These are phyloP conservation scores for Panzeria rudis DNA, from an alignment of 2,888 invertebrate genomes.

Conservation along the genomic window DNA sequence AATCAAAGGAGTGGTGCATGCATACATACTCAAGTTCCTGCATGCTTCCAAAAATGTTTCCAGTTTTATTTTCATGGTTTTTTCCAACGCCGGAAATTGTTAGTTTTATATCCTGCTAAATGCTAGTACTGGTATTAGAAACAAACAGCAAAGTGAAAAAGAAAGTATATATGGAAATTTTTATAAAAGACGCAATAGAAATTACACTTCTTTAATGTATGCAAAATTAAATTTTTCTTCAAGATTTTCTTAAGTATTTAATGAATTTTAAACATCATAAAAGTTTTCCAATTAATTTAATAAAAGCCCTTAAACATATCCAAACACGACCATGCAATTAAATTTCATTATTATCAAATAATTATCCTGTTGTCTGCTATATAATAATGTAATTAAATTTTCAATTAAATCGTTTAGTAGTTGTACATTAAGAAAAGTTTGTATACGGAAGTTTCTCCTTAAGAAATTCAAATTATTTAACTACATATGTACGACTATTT, in stretches of 20 bases:
- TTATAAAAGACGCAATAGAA: not conserved
- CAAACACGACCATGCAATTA: slow-evolving; percentile 6
- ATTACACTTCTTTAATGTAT: not conserved
- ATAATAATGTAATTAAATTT: slow-evolving; percentile 52
- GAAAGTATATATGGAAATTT: not conserved
- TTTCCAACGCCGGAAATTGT: slow-evolving; percentile 57
- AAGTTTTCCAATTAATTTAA: slow-evolving; percentile 12
- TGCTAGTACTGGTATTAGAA: slow-evolving; percentile 2
- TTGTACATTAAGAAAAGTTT: not conserved
- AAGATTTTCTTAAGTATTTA: not conserved
- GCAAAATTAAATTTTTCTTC: not conserved
- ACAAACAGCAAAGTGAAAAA: slow-evolving; percentile 3
- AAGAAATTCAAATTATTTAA: slow-evolving; percentile 6
- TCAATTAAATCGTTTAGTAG: slow-evolving; percentile 28
- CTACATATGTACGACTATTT: not conserved
- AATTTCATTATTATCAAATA: slow-evolving; percentile 31
- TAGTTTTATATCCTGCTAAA: slow-evolving; percentile 63
- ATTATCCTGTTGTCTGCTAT: slow-evolving; percentile 38
- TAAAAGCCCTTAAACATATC: not conserved
- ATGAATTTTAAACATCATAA: not conserved
- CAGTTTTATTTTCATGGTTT: slow-evolving; percentile 33
- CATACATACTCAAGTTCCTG: slow-evolving; percentile 53
- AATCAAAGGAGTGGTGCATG: slow-evolving; percentile 63
- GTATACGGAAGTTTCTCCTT: slow-evolving; percentile 3
- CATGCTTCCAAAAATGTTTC: slow-evolving; percentile 29